Evolutionary conservation across 2,113 vertebrate genomes (phyloP).

Genomic region (Jaculus jaculus): DNA sequence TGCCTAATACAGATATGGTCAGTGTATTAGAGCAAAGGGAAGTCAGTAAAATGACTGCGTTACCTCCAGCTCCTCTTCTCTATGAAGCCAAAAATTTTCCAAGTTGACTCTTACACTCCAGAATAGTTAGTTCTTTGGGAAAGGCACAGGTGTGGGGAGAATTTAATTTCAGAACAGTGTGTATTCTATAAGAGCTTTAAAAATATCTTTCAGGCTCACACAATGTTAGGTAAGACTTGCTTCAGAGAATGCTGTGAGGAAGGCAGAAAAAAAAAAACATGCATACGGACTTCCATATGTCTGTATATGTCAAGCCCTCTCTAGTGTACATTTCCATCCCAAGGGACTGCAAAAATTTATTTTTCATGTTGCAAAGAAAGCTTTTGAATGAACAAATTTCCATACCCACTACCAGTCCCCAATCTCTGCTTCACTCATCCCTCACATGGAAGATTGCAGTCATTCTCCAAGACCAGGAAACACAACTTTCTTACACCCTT

Average conservation of each 20-base stretch:
- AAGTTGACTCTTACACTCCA: not conserved
- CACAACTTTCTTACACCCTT: not conserved
- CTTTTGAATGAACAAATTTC: not conserved
- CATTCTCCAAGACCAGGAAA: not conserved
- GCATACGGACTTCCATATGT: too few relatives aligned
- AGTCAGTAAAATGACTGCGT: not conserved
- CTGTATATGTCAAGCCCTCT: not conserved
- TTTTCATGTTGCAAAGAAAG: not conserved
- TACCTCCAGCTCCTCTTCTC: not conserved
- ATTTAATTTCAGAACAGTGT: slow-evolving; percentile 50
- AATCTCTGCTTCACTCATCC: not conserved
- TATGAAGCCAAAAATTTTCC: not conserved
- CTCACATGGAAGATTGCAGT: too few relatives aligned
- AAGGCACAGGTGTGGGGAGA: not conserved
- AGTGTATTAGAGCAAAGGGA: not conserved
- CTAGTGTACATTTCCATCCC: not conserved
- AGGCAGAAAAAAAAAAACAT: not conserved
- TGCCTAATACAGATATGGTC: not conserved
- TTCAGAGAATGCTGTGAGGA: slow-evolving; percentile 2
- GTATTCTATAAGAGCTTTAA: slow-evolving; percentile 38
- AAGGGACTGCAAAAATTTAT: not conserved
- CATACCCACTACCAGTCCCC: not conserved
- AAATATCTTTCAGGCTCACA: not conserved
- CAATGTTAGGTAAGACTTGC: slow-evolving; percentile 9
- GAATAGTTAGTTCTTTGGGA: not conserved